phyloP scores from a whole-genome alignment of 2,888 invertebrate genomes.

The Actias luna region DNA sequence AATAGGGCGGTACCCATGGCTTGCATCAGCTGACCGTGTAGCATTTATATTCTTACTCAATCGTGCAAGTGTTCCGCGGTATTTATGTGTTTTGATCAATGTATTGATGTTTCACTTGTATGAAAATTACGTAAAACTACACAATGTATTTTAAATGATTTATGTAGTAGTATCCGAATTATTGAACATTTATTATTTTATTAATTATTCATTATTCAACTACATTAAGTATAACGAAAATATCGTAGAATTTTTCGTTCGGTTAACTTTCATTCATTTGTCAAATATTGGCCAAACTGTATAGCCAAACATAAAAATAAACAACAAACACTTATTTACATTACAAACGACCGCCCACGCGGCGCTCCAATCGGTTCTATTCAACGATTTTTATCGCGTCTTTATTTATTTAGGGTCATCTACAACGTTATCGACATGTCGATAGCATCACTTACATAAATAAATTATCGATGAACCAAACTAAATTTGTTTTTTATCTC shows the following conservation, averaged over 20 bases:
- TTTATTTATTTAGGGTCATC: conserved; percentile 54
- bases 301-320: conserved; percentile 24
- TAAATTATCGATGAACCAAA: conserved; percentile 51
- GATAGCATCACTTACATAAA: conserved; percentile 50
- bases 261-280: conserved; percentile 10
- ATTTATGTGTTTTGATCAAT: too few relatives aligned
- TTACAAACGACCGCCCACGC: conserved; percentile 36
- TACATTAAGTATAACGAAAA: background rate
- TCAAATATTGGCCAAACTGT: conserved; percentile 24
- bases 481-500: conserved; percentile 32
- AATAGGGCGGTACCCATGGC: too few relatives aligned
- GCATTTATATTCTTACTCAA: too few relatives aligned
- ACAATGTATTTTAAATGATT: too few relatives aligned
- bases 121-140: too few relatives aligned
- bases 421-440: conserved; percentile 47
- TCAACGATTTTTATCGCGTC: conserved; percentile 35
- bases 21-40: too few relatives aligned
- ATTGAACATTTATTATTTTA: too few relatives aligned
- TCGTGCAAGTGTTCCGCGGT: too few relatives aligned
- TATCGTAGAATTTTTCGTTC: background rate
- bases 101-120: too few relatives aligned
- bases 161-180: too few relatives aligned
- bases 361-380: conserved; percentile 32
- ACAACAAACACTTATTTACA: conserved; percentile 29
- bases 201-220: too few relatives aligned